phyloP scores from a whole-genome alignment of 37 sponge, comb jelly and placozoan genomes.

The Tethya wilhelma region DNA sequence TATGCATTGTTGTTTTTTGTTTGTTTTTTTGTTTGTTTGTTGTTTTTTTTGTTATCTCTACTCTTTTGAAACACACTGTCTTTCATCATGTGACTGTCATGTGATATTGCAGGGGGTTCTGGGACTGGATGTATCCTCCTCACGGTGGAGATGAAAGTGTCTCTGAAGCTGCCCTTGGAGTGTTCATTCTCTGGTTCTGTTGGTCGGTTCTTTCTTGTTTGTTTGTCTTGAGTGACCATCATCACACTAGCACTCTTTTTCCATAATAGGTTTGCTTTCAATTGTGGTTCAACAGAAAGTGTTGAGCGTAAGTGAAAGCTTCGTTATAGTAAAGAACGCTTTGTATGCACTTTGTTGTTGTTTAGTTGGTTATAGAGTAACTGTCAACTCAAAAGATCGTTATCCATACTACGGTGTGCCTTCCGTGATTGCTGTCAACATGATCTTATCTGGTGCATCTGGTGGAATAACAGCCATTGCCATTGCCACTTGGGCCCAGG shows the following conservation, averaged over 20 bases:
- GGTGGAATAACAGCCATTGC: conserved; percentile 74
- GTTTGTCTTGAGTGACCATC: background rate
- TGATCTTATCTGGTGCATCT: conserved; percentile 80
- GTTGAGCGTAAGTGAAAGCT: conserved; percentile 57
- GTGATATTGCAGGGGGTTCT: conserved; percentile 46
- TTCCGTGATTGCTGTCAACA: conserved; percentile 86
- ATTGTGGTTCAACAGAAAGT: conserved; percentile 93
- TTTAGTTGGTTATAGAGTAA: background rate
- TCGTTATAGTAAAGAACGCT: too few relatives aligned
- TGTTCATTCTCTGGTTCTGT: conserved; percentile 90
- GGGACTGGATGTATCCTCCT: conserved; percentile 87
- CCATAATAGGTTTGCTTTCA: conserved; percentile 84
- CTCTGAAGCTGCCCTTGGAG: conserved; percentile 88
- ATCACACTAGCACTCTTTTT: background rate
- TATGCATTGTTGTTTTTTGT: conserved; percentile 4
- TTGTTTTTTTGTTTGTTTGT: background rate
- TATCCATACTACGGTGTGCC: conserved; percentile 68
- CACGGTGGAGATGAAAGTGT: conserved; percentile 79
- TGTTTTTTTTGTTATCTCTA: background rate
- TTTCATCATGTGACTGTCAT: background rate
- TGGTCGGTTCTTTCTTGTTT: conserved; percentile 44
- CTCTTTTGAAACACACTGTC: too few relatives aligned
- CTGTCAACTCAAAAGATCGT: background rate
- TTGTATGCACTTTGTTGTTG: background rate
- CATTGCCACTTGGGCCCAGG: conserved; percentile 90